phyloP scores from a whole-genome alignment of 2,113 vertebrate species.

The Ancistrus triradiatus region DNA sequence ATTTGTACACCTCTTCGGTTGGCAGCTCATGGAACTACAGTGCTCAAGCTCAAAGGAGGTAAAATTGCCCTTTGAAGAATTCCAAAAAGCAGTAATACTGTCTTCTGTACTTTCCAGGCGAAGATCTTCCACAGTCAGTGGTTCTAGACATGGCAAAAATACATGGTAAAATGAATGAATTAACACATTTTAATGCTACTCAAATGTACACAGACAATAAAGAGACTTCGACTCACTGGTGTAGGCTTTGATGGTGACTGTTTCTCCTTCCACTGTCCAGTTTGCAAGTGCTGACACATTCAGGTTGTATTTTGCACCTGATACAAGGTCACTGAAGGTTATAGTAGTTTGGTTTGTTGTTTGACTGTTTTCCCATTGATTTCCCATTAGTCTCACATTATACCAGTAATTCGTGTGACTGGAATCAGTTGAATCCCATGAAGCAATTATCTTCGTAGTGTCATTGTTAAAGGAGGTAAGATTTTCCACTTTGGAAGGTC shows the following conservation, averaged over 20 bases:
- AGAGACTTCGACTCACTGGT: constrained; percentile 23
- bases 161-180: background rate
- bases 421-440: background rate
- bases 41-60: background rate
- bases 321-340: rapidly evolving
- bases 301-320: constrained; percentile 12
- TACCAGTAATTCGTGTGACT: rapidly evolving
- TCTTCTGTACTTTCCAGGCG: background rate
- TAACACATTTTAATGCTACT: too few relatives aligned
- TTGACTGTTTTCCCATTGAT: background rate
- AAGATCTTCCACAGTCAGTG: background rate
- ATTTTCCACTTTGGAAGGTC: background rate
- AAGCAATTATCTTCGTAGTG: background rate
- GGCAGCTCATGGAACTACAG: background rate
- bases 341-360: background rate
- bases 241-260: background rate
- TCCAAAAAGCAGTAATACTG: background rate
- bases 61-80: background rate
- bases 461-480: constrained; percentile 1
- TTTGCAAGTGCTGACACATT: background rate
- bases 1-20: background rate
- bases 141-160: background rate
- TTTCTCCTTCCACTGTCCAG: background rate
- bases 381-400: background rate
- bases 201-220: background rate